These are phyloP conservation scores for Limnephilus auricula DNA, from an alignment of 2,888 invertebrate genomes.

Conservation along the genomic window DNA sequence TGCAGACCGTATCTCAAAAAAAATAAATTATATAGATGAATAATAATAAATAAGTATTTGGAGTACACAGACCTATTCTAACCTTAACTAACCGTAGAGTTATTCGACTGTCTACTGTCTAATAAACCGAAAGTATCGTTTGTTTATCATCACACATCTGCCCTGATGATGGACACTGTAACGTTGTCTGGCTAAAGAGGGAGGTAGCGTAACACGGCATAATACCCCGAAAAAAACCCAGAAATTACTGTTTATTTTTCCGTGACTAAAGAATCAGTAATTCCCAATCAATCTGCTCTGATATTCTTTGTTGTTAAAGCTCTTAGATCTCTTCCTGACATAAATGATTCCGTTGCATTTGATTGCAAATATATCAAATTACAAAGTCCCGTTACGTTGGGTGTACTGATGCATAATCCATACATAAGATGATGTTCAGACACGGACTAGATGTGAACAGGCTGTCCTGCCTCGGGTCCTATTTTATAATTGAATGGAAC, in stretches of 20 bases:
- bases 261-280: not conserved
- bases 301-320: not conserved
- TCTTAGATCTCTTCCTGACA: not conserved
- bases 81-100: no score
- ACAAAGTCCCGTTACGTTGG: constrained; percentile 21
- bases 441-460: not conserved
- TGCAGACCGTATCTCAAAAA: no score
- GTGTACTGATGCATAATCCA: not conserved
- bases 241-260: not conserved
- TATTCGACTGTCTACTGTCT: no score
- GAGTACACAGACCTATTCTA: no score
- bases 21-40: no score
- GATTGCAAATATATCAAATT: constrained; percentile 21
- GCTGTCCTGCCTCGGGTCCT: not conserved
- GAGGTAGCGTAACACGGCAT: no score
- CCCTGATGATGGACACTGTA: no score
- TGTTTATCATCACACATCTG: no score
- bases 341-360: constrained; percentile 9
- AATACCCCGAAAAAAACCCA: no score
- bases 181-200: no score
- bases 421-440: not conserved
- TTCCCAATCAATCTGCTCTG: not conserved
- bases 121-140: no score
- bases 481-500: not conserved
- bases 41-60: no score